Percentiles rank a stretch among this genome's conserved stretches.
Evolutionary conservation across 1,140 invertebrate species (phyloP).

Genomic region (Drosophila parabipectinata): DNA sequence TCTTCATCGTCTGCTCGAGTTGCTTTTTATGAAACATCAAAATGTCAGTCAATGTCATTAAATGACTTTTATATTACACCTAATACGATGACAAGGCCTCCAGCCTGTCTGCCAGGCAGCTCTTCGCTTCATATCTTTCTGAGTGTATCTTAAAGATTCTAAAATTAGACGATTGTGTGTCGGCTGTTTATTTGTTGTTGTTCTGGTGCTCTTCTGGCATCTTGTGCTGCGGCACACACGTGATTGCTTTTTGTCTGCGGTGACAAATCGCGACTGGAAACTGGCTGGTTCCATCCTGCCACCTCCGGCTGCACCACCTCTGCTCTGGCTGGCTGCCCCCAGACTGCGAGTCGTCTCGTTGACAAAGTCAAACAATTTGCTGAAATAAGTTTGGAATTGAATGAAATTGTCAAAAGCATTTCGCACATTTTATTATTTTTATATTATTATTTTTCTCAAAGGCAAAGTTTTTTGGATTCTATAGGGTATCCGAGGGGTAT

Average conservation of each 20-base stretch:
- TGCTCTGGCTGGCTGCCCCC: conserved; percentile 10
- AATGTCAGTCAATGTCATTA: conserved; percentile 83
- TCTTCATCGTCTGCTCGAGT: conserved; percentile 71
- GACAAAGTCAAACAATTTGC: conserved; percentile 80
- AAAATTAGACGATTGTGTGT: conserved; percentile 79
- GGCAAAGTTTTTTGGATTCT: conserved; percentile 33
- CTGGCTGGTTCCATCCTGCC: conserved; percentile 39
- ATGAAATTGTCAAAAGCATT: conserved; percentile 83
- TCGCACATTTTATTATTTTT: conserved; percentile 74
- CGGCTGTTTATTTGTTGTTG: conserved; percentile 45
- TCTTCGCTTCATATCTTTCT: conserved; percentile 60
- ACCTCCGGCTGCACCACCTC: conserved; percentile 14
- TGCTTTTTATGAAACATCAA: conserved; percentile 83
- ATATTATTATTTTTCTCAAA: conserved; percentile 32
- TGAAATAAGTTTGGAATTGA: conserved; percentile 82
- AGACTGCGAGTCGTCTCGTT: conserved; percentile 27
- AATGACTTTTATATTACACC: conserved; percentile 83
- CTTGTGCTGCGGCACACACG: conserved; percentile 57
- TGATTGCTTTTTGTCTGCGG: conserved; percentile 73
- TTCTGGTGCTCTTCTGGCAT: conserved; percentile 10
- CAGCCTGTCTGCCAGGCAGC: conserved; percentile 43
- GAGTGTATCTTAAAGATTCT: conserved; percentile 83
- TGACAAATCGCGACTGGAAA: conserved; percentile 66
- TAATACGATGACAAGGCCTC: conserved; percentile 80
- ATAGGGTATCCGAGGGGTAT: neutral